A percentile compares a stretch with the other conserved stretches of the same genome.
phyloP scores from a whole-genome alignment of 2,888 invertebrate genomes.

The Notodonta dromedarius region DNA sequence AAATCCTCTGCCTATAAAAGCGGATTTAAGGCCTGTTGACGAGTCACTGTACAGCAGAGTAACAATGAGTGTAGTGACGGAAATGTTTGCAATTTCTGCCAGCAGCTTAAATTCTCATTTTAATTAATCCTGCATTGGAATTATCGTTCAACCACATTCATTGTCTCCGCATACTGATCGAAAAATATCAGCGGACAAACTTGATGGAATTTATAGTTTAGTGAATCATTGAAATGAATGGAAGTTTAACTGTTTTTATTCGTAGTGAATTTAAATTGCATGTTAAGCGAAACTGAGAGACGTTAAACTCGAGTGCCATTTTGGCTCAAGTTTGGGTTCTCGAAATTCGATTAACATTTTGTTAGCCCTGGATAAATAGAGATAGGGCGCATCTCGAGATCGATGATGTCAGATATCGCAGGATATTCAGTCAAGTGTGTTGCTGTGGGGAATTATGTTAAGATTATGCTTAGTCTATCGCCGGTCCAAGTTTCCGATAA shows the following conservation, averaged over 20 bases:
- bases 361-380: not conserved
- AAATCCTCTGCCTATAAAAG: no score
- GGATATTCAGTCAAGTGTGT: constrained; percentile 12
- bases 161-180: constrained; percentile 17
- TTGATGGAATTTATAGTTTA: not conserved
- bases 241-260: not conserved
- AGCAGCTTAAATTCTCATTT: constrained; percentile 25
- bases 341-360: not conserved
- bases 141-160: constrained; percentile 28
- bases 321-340: not conserved
- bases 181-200: constrained; percentile 1
- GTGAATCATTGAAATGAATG: not conserved
- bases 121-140: constrained; percentile 24
- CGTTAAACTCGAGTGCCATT: not conserved
- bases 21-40: no score
- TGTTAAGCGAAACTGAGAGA: not conserved
- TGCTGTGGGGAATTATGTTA: constrained; percentile 7
- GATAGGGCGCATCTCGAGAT: not conserved
- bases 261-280: not conserved
- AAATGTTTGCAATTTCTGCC: constrained; percentile 10
- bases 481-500: constrained; percentile 4
- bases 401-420: constrained; percentile 4
- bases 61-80: constrained; percentile 16
- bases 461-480: constrained; percentile 3
- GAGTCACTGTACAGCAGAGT: no score